Evolutionary conservation across 2,113 vertebrate genomes (phyloP).

Genomic region (Petroica traversi): DNA sequence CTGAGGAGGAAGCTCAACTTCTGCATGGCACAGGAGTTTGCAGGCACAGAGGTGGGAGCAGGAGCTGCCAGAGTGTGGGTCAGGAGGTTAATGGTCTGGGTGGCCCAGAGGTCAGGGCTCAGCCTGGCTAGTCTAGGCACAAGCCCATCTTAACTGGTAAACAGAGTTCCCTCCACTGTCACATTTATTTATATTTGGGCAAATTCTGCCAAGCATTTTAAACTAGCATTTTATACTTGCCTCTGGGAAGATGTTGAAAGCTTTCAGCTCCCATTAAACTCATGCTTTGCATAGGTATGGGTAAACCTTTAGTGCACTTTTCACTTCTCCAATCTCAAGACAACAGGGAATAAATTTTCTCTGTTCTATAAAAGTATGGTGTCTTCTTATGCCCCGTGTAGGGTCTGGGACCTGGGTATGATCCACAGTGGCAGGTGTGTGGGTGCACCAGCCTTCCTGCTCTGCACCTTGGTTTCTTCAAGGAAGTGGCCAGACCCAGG

Average conservation of each 20-base stretch:
- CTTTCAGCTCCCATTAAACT: conserved; percentile 58
- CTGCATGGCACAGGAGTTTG: neutral
- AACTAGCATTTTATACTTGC: conserved; percentile 38
- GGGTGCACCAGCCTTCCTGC: neutral
- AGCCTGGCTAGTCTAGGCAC: neutral
- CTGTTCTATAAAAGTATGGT: neutral
- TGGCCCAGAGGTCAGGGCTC: neutral
- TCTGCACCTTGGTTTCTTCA: neutral
- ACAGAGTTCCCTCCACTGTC: neutral
- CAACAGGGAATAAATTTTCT: neutral
- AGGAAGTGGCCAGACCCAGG: neutral
- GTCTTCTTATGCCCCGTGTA: neutral
- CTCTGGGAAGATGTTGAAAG: conserved; percentile 44
- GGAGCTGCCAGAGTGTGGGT: neutral
- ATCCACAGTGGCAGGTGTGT: neutral
- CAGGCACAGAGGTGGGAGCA: neutral
- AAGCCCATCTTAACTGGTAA: neutral
- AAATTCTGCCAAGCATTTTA: conserved; percentile 15
- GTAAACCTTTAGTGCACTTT: conserved; percentile 31
- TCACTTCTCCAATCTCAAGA: neutral
- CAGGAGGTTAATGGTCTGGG: neutral
- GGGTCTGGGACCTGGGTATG: neutral
- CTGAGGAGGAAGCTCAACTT: neutral
- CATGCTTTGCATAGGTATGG: conserved; percentile 7
- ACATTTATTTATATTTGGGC: conserved; percentile 23